Evolutionary conservation across 2,888 invertebrate species (phyloP).

Genomic region (Spodoptera picta): DNA sequence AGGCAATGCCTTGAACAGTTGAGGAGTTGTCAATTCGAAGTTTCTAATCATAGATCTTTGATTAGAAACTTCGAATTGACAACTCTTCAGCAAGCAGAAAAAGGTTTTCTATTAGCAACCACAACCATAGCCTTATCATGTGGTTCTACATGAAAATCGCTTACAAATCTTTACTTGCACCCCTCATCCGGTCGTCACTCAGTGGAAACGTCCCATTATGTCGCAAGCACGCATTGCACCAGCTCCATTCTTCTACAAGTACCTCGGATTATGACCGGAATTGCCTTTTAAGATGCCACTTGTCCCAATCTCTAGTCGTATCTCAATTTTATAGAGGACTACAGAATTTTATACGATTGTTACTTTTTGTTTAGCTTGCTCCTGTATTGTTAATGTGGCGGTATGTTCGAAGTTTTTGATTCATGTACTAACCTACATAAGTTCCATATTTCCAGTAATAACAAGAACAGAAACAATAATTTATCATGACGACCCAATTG

Average conservation of each 20-base stretch:
- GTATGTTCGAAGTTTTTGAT: constrained; percentile 36
- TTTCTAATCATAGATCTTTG: too few species aligned
- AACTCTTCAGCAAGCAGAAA: too few species aligned
- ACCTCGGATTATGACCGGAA: constrained; percentile 78
- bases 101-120: too few species aligned
- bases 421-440: constrained; percentile 31
- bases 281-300: constrained; percentile 74
- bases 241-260: constrained; percentile 80
- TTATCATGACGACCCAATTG: constrained; percentile 35
- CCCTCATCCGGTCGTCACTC: constrained; percentile 81
- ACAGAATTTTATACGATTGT: constrained; percentile 41
- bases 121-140: neutral
- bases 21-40: too few species aligned
- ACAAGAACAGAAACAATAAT: constrained; percentile 12
- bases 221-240: constrained; percentile 81
- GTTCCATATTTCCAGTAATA: constrained; percentile 16
- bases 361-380: constrained; percentile 38
- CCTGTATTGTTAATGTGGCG: constrained; percentile 32
- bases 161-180: constrained; percentile 37
- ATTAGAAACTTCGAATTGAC: too few species aligned
- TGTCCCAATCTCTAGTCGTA: constrained; percentile 57
- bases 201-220: constrained; percentile 85
- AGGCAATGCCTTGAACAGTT: too few species aligned
- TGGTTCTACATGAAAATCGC: constrained; percentile 18
- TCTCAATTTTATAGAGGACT: constrained; percentile 53